Base-by-base conservation (phyloP, 2,113 vertebrate genomes). In the Callipepla squamata region DNA sequence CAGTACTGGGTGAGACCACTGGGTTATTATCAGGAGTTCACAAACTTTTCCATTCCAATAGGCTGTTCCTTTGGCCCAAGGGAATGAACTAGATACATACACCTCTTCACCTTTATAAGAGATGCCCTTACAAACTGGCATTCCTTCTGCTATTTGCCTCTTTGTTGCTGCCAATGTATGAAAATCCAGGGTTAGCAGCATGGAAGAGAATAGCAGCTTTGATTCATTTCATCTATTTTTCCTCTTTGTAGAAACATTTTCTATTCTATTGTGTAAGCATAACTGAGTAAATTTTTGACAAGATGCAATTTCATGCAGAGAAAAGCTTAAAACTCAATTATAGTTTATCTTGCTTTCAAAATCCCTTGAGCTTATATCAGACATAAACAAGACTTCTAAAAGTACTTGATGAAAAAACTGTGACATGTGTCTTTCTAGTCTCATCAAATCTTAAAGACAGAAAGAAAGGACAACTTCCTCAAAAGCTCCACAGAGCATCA, bases 311-410 rank as follows among this genome's bases (percentile, higher is more conserved):
- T 89, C 44, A 40, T 26, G 13, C 36, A 80, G 45, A 75, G 23
- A 91, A 62, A 89, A 63, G 45, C 45, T 87, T 89, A 80, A 92
- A 89, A 89, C 57, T 48, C 50, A 77, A 42, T 61, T 85, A 61
- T 3, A 62, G 32, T 80, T 76, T 53, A 85, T 8, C 20, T 83
- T 83, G 28, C 42, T 82, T 88, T 85, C 75, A 87, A 34, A 83
- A 86, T 15, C 32, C 10, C 61, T 86, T 13, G 53, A 47, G 34
- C 70, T 89, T 62, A 44, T 23, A 66, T 55, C 59, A 51, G 10
- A 79, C 45, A 45, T 74, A 68, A 83, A 67, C 9, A 77, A 66
- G 45, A 82, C 7, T 34, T 79, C n/a, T 48, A 85, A 86, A 85
- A 67, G 42, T 8, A 53, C 11, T 11, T 32, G 53, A 81, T 66